Conservation (phyloP, 2,113 vertebrate genomes). For the Zapornia atra region DNA sequence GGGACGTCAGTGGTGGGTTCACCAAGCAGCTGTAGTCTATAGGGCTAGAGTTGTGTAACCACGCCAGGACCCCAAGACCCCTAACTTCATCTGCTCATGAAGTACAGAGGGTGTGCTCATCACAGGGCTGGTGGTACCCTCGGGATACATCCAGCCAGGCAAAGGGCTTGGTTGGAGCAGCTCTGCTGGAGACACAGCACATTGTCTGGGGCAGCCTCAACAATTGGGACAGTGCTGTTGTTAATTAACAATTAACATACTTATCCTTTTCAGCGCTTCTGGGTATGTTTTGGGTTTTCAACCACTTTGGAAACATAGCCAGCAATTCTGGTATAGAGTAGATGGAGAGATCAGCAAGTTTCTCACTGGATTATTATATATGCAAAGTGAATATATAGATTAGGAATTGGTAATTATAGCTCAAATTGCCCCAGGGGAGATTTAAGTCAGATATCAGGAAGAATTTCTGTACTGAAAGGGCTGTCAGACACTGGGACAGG, state of each 20-base stretch:
- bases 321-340: neutral
- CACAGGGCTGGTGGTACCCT: accelerated
- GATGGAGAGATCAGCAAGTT: neutral
- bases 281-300: neutral
- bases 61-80: neutral
- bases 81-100: neutral
- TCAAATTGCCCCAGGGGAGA: neutral
- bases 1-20: neutral
- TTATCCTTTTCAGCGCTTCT: neutral
- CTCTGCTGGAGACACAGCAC: neutral
- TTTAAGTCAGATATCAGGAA: too few relatives aligned
- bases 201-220: neutral
- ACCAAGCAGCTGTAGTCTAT: neutral
- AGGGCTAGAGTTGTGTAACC: too few relatives aligned
- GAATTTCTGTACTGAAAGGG: too few relatives aligned
- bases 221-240: accelerated
- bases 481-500: too few relatives aligned
- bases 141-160: neutral
- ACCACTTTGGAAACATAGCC: neutral
- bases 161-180: neutral
- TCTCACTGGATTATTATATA: neutral
- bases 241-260: neutral
- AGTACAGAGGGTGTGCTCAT: accelerated
- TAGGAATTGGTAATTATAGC: neutral
- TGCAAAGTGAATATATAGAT: neutral